phyloP scores from a whole-genome alignment of 1,140 invertebrate genomes.

The Monochamus saltuarius region DNA sequence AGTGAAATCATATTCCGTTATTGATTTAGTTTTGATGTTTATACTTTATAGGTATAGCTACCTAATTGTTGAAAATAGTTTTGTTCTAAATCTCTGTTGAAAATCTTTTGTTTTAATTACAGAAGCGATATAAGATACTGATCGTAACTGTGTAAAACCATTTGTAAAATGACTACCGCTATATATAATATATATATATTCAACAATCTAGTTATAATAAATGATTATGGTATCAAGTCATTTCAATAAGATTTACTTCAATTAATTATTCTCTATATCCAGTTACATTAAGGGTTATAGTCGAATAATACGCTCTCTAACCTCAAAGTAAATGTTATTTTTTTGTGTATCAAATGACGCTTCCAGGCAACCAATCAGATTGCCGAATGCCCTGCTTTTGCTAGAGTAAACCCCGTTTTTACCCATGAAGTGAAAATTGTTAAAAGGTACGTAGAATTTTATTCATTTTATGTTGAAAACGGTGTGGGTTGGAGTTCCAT shows the following conservation, averaged over 20 bases:
- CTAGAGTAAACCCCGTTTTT: constrained; percentile 49
- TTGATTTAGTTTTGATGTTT: too few relatives aligned
- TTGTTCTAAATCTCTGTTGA: too few relatives aligned
- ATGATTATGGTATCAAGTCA: background rate
- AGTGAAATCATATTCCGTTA: too few relatives aligned
- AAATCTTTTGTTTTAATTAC: too few relatives aligned
- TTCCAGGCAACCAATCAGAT: constrained; percentile 45
- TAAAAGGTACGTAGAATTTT: constrained; percentile 54
- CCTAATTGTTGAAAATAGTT: too few relatives aligned
- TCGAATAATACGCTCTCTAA: constrained; percentile 31
- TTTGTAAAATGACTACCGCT: too few relatives aligned
- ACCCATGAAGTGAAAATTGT: constrained; percentile 51
- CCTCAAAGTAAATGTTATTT: constrained; percentile 49
- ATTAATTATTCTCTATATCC: background rate
- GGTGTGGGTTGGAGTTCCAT: constrained; percentile 37
- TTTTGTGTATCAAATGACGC: constrained; percentile 53
- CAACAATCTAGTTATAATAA: too few relatives aligned
- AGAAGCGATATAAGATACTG: too few relatives aligned
- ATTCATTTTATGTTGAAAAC: constrained; percentile 52
- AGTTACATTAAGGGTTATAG: constrained; percentile 28
- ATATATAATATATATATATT: too few relatives aligned
- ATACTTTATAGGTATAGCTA: too few relatives aligned
- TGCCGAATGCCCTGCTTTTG: constrained; percentile 45
- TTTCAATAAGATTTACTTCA: constrained; percentile 1
- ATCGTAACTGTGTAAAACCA: too few relatives aligned